phyloP scores from a whole-genome alignment of 2,797 vertebrate genomes.

The Cottoperca gobio region DNA sequence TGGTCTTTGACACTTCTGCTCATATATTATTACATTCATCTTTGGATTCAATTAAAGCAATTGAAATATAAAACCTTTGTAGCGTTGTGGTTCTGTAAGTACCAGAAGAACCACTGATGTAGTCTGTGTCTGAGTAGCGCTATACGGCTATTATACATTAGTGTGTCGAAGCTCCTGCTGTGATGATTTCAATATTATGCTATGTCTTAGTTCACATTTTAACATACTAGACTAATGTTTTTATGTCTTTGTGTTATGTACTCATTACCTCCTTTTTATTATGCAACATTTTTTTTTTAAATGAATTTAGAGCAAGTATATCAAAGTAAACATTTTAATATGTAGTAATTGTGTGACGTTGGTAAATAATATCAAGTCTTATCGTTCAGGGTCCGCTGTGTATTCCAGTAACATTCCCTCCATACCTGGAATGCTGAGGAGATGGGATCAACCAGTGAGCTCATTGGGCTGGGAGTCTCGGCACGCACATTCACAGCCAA shows the following conservation, averaged over 20 bases:
- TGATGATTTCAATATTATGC: conserved; percentile 5
- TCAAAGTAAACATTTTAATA: background rate
- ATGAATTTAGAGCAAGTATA: background rate
- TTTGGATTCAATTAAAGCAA: background rate
- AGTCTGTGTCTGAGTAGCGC: background rate
- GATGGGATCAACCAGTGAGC: conserved; percentile 86
- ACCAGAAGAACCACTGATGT: background rate
- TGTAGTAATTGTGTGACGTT: background rate
- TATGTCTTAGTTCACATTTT: background rate
- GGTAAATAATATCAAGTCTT: background rate
- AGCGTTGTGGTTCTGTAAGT: background rate
- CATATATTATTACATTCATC: background rate
- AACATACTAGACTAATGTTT: background rate
- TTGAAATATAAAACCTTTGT: background rate
- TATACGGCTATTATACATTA: background rate
- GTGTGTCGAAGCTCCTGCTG: background rate
- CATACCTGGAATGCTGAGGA: conserved; percentile 84
- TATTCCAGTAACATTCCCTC: conserved; percentile 76
- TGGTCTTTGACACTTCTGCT: too few species aligned
- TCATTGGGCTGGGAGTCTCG: conserved; percentile 90
- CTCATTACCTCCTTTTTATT: background rate
- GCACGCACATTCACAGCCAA: conserved; percentile 87
- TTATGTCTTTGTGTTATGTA: background rate
- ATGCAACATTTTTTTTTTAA: too few species aligned
- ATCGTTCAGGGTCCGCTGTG: conserved; percentile 71